Percentiles rank a stretch among this genome's conserved stretches.
These are phyloP conservation scores for Python bivittatus DNA, from an alignment of 2,113 vertebrate genomes.

Conservation along the genomic window DNA sequence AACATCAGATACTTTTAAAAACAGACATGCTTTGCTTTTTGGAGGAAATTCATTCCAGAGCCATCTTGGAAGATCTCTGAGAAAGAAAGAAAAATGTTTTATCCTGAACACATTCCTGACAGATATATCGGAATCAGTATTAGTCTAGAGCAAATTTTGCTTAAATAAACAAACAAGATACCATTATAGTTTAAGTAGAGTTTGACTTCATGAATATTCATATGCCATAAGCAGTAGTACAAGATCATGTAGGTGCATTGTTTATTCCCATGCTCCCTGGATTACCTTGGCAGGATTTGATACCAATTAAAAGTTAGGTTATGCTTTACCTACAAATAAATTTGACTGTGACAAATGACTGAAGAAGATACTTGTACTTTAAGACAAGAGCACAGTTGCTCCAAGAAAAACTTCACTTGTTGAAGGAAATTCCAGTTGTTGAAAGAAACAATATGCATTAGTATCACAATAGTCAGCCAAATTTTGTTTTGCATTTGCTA, in stretches of 20 bases:
- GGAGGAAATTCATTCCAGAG: neutral
- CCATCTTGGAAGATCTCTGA: neutral
- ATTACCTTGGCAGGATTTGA: neutral
- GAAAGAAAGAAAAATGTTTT: neutral
- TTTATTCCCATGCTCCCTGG: neutral
- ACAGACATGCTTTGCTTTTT: neutral
- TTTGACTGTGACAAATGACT: neutral
- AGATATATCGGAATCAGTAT: neutral
- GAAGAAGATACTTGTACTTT: neutral
- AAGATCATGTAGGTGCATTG: neutral
- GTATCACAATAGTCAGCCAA: conserved; percentile 12
- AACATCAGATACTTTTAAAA: neutral
- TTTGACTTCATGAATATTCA: neutral
- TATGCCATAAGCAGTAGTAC: too few species aligned
- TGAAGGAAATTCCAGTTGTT: neutral
- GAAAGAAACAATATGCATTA: conserved; percentile 34
- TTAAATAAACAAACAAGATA: neutral
- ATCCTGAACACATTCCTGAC: neutral
- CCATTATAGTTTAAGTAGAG: neutral
- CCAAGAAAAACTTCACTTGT: neutral
- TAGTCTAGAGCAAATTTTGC: neutral
- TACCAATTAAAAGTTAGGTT: neutral
- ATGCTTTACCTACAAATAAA: neutral
- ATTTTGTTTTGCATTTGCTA: conserved; percentile 38
- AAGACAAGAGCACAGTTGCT: conserved; percentile 2